phyloP scores from a whole-genome alignment of 2,888 invertebrate genomes.

The Eledona agricola region DNA sequence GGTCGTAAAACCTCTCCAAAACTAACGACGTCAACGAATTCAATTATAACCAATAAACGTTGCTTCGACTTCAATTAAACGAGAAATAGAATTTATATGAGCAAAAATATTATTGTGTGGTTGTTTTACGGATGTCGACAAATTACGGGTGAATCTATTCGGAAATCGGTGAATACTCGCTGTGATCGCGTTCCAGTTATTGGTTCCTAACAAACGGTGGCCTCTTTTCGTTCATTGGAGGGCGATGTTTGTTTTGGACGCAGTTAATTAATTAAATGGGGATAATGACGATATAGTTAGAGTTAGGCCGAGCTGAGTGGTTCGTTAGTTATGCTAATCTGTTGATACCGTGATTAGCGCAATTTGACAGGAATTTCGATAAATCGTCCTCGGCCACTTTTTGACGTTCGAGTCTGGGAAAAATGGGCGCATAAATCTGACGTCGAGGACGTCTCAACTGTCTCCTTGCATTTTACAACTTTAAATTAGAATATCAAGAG shows the following conservation, averaged over 20 bases:
- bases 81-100: constrained; percentile 8
- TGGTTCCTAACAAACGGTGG: constrained; percentile 16
- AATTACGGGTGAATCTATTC: too few relatives aligned
- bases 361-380: constrained; percentile 33
- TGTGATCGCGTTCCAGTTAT: constrained; percentile 25
- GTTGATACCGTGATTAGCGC: constrained; percentile 35
- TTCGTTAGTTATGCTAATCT: constrained; percentile 48
- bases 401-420: constrained; percentile 32
- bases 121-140: too few relatives aligned
- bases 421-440: constrained; percentile 45
- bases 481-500: constrained; percentile 51
- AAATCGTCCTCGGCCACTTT: constrained; percentile 34
- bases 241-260: constrained; percentile 29
- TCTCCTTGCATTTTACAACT: constrained; percentile 49
- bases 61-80: constrained; percentile 13
- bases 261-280: constrained; percentile 33
- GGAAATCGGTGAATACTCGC: constrained; percentile 23
- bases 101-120: constrained; percentile 22
- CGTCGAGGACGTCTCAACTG: constrained; percentile 44
- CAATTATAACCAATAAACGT: constrained; percentile 29
- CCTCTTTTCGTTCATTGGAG: constrained; percentile 28
- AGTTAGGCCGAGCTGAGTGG: constrained; percentile 33
- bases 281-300: constrained; percentile 35
- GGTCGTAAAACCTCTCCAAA: constrained; percentile 30
- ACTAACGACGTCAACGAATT: constrained; percentile 18